Base-by-base conservation (phyloP, 2,888 invertebrate species). In the Pandemis cinnamomeana region DNA sequence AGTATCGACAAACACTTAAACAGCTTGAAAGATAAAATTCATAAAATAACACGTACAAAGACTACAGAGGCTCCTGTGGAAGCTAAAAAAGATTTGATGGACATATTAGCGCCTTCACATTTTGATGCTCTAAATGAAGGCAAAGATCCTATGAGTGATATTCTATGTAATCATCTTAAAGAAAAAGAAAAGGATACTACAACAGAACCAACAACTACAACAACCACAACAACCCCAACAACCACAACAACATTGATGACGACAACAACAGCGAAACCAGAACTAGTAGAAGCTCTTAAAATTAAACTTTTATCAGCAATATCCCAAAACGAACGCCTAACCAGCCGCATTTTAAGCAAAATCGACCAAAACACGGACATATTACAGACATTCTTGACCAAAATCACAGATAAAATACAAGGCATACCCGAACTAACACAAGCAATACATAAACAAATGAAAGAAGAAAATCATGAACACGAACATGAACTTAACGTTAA, bases 321-420 rank as follows among this genome's bases (percentile, higher is more conserved):
- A 10, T 83, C 87, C 71, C 80, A 81, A 69, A 90, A 90, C n/a
- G 88, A 89, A 3, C 86, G 87, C 27, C 67, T 89, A 8, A 91
- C 91, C 0, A 84, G 84, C 20, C 85, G 87, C 77, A 89, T 93
- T 15, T 75, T 93, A 20, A 83, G 82, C n/a, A 90, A 89, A 77
- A 88, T 93, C 0, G 89, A 91, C 51, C 83, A 77, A 71, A 93
- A 93, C 62, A 92, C 92, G 0, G 84, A 87, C 36, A 79, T 90
- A 13, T 71, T 93, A 10, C 83, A 90, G 77, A 75, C 64, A 0
- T 91, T 92, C 64, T 77, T 93, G 8, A 71, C 80, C n/a, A 89
- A 88, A 80, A 69, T 93, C 10, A 75, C 85, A 0, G 81, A 84
- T 0, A 86, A 79, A 70, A 77, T 87, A 0, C 78, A 77, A 15